A percentile compares a stretch with the other conserved stretches of the same genome.
phyloP scores from a whole-genome alignment of 1,140 invertebrate species.

The Linepithema humile region DNA sequence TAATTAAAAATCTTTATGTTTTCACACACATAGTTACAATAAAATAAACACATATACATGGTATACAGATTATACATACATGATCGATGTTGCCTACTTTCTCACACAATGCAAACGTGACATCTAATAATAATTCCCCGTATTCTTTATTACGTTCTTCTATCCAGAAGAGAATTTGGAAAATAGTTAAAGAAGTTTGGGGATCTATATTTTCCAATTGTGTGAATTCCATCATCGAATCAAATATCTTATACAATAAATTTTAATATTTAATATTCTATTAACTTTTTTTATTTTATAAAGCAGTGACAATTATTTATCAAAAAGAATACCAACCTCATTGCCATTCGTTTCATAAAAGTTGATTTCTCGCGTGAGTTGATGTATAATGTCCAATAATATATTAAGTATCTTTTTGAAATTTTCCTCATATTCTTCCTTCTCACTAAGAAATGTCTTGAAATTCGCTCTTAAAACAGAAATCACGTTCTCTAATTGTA shows the following conservation, averaged over 20 bases:
- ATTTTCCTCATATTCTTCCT: conserved; percentile 72
- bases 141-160: conserved; percentile 76
- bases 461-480: conserved; percentile 70
- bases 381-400: conserved; percentile 80
- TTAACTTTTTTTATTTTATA: background rate
- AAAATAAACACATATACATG: conserved; percentile 18
- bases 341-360: conserved; percentile 70
- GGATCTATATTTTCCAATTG: conserved; percentile 72
- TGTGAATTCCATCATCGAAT: conserved; percentile 80
- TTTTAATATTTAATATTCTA: conserved; percentile 7
- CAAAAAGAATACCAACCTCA: conserved; percentile 59
- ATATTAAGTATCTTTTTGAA: conserved; percentile 79
- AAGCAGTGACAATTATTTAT: conserved; percentile 5
- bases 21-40: background rate
- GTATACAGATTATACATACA: conserved; percentile 65
- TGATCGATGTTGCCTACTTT: conserved; percentile 79
- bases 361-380: conserved; percentile 79
- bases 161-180: conserved; percentile 76
- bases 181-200: conserved; percentile 69
- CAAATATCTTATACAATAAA: conserved; percentile 74
- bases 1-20: background rate
- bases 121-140: conserved; percentile 78
- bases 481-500: conserved; percentile 72
- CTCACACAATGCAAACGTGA: conserved; percentile 79
- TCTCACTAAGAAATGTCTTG: conserved; percentile 67